These are phyloP conservation scores for Alligator mississippiensis DNA, from an alignment of 2,113 vertebrate species.

Conservation along the genomic window DNA sequence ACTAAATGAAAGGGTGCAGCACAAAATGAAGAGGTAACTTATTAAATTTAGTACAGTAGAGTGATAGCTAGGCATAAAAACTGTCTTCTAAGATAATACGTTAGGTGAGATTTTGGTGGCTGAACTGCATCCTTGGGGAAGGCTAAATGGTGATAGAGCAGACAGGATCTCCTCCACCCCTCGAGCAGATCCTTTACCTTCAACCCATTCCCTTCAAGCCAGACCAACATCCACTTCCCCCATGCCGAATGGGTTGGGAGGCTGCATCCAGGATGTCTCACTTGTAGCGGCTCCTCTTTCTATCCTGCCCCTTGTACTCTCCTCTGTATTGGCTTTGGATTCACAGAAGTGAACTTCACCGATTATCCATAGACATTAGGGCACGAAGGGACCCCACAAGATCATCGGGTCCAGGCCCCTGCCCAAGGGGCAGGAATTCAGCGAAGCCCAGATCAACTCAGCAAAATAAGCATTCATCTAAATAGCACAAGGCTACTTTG, in stretches of 20 bases:
- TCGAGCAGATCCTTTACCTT: background rate
- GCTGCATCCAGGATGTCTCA: background rate
- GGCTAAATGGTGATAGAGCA: background rate
- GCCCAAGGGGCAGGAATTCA: no score
- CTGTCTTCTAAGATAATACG: background rate
- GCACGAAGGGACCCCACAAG: background rate
- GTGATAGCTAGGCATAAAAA: fast-evolving
- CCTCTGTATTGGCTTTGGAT: background rate
- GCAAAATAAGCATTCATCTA: background rate
- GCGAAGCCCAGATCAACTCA: no score
- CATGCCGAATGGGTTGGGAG: background rate
- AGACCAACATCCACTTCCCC: background rate
- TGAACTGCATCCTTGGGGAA: background rate
- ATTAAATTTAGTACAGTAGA: background rate
- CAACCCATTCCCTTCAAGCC: background rate
- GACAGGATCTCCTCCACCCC: background rate
- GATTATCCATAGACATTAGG: no score
- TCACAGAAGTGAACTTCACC: no score
- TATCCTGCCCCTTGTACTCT: background rate
- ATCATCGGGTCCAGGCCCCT: no score
- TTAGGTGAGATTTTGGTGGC: background rate
- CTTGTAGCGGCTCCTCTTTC: background rate
- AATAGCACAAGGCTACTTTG: background rate
- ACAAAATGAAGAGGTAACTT: background rate
- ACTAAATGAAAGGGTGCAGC: background rate